Evolutionary conservation across 2,888 invertebrate genomes (phyloP).

Genomic region (Byasa hedistus): DNA sequence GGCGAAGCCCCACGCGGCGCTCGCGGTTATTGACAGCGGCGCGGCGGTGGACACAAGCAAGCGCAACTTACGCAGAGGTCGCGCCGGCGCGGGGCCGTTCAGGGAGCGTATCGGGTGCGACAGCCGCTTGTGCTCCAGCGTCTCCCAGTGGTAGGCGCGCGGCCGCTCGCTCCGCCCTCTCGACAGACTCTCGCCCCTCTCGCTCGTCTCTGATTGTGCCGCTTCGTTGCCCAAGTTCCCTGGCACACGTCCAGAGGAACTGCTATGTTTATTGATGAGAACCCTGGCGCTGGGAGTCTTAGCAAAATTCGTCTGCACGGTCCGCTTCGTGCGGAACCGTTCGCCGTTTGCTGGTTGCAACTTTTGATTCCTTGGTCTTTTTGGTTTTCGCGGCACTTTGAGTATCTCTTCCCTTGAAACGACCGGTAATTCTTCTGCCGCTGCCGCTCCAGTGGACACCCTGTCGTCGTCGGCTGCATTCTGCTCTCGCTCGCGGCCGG

Average conservation of each 20-base stretch:
- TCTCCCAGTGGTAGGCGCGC: slow-evolving; percentile 62
- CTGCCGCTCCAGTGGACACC: slow-evolving; percentile 50
- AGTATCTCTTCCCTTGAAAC: slow-evolving; percentile 64
- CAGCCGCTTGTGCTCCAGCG: slow-evolving; percentile 69
- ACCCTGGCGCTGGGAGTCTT: slow-evolving; percentile 65
- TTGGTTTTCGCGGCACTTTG: slow-evolving; percentile 66
- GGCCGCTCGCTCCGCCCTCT: slow-evolving; percentile 1
- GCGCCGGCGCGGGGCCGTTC: slow-evolving; percentile 58
- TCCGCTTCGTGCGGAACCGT: too few species aligned
- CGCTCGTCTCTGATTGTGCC: slow-evolving; percentile 36
- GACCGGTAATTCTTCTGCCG: slow-evolving; percentile 50
- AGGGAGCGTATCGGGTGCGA: slow-evolving; percentile 69
- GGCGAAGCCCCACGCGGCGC: too few species aligned
- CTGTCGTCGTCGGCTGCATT: slow-evolving; percentile 72
- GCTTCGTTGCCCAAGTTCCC: slow-evolving; percentile 53
- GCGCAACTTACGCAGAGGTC: slow-evolving; percentile 72
- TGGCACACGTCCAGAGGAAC: slow-evolving; percentile 49
- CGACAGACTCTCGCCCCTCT: too few species aligned
- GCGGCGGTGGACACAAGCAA: slow-evolving; percentile 44
- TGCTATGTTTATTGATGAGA: slow-evolving; percentile 39
- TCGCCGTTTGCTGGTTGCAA: slow-evolving; percentile 25
- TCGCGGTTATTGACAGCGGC: too few species aligned
- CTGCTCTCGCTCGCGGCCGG: slow-evolving; percentile 43
- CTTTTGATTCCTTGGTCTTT: slow-evolving; percentile 56
- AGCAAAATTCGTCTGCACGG: slow-evolving; percentile 43